Evolutionary conservation across 2,888 invertebrate species (phyloP).

Genomic region (Ectobius pallidus): DNA sequence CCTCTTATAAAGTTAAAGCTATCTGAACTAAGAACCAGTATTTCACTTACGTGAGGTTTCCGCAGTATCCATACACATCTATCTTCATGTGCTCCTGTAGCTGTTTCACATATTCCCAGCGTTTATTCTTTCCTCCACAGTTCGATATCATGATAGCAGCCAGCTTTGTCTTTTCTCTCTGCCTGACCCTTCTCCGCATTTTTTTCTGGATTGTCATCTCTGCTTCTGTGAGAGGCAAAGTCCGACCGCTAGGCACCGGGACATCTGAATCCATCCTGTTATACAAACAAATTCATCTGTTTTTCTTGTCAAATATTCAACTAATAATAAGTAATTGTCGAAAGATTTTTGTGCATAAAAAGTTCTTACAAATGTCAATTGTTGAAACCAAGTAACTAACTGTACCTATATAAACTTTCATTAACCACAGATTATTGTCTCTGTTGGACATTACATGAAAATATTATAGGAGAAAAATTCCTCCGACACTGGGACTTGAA

Average conservation of each 20-base stretch:
- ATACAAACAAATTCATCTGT: conserved; percentile 46
- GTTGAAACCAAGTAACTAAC: background rate
- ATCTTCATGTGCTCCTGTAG: conserved; percentile 50
- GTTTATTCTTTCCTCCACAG: conserved; percentile 49
- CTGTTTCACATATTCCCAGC: conserved; percentile 50
- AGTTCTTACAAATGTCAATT: background rate
- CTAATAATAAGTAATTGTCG: background rate
- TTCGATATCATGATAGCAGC: conserved; percentile 62
- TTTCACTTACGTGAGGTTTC: conserved; percentile 53
- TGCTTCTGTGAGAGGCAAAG: conserved; percentile 30
- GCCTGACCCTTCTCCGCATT: background rate
- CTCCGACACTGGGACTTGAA: no score
- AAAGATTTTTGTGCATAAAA: background rate
- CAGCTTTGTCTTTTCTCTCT: conserved; percentile 53
- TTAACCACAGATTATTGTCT: no score
- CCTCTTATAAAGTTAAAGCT: no score
- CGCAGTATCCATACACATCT: conserved; percentile 51
- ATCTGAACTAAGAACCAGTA: no score
- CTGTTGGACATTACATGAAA: no score
- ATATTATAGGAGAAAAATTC: no score
- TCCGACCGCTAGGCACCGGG: conserved; percentile 54
- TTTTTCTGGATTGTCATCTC: background rate
- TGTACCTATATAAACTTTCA: background rate
- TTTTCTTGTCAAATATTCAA: background rate
- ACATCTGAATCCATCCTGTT: conserved; percentile 58